Evolutionary conservation across 2,113 vertebrate genomes (phyloP).

Genomic region (Chaenocephalus aceratus): DNA sequence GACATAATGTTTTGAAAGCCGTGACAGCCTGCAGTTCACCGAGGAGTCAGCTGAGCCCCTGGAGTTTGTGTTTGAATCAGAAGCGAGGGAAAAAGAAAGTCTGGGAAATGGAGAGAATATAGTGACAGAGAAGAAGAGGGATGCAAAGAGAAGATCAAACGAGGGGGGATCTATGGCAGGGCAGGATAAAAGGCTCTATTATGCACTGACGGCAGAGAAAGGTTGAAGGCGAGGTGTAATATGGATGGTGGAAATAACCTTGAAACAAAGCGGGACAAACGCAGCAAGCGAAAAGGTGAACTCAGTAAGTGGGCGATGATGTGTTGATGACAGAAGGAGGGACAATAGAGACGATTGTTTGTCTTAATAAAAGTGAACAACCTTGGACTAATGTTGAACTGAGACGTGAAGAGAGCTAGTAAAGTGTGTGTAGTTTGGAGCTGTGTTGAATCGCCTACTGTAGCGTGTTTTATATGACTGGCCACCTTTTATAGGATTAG

Average conservation of each 20-base stretch:
- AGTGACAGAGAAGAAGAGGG: constrained; percentile 4
- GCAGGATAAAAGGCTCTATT: constrained; percentile 27
- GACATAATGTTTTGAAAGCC: constrained; percentile 6
- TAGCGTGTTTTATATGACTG: constrained; percentile 60
- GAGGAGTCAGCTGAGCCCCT: constrained; percentile 1
- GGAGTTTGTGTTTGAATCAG: background rate
- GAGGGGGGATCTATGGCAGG: constrained; percentile 24
- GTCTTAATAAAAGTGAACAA: constrained; percentile 45
- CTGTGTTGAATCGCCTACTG: constrained; percentile 3
- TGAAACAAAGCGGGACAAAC: constrained; percentile 54
- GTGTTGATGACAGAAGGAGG: background rate
- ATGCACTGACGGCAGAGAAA: constrained; percentile 25
- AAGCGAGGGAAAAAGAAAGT: background rate
- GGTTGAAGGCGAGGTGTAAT: constrained; percentile 39
- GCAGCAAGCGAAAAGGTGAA: constrained; percentile 46
- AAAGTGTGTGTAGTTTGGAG: constrained; percentile 35
- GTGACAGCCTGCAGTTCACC: background rate
- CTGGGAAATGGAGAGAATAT: background rate
- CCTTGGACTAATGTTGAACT: constrained; percentile 61
- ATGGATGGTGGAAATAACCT: constrained; percentile 49
- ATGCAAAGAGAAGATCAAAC: constrained; percentile 61
- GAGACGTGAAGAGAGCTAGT: constrained; percentile 34
- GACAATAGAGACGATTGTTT: background rate
- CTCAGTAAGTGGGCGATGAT: background rate
- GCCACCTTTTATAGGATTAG: constrained; percentile 69